phyloP scores from a whole-genome alignment of 2,113 vertebrate species.

The Callipepla squamata region DNA sequence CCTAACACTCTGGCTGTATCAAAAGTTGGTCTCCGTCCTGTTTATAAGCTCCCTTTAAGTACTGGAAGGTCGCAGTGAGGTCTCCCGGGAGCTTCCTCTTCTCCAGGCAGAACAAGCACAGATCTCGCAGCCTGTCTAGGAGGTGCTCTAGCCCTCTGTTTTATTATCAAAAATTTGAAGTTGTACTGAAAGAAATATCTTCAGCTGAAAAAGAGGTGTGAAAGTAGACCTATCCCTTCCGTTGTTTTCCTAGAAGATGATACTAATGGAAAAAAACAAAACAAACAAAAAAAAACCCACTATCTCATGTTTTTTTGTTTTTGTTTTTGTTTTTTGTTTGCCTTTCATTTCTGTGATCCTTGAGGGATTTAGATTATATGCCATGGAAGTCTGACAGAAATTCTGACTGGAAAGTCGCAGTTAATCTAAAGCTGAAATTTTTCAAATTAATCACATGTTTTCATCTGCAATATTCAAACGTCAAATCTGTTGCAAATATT shows the following conservation, averaged over 20 bases:
- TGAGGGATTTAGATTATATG: not conserved
- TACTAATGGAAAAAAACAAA: not conserved
- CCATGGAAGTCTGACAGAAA: not conserved
- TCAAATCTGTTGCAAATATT: not conserved
- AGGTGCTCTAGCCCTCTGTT: too few species aligned
- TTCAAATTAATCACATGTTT: not conserved
- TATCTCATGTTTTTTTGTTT: not conserved
- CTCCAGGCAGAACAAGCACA: too few species aligned
- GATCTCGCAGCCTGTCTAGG: too few species aligned
- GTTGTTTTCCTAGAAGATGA: slow-evolving; percentile 41
- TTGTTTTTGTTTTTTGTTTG: too few species aligned
- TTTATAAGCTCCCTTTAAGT: too few species aligned
- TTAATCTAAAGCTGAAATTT: not conserved
- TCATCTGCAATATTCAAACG: not conserved
- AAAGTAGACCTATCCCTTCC: not conserved
- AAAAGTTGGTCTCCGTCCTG: too few species aligned
- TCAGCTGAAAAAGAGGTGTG: not conserved
- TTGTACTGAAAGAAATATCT: not conserved
- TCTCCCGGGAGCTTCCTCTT: too few species aligned
- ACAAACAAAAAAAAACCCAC: too few species aligned
- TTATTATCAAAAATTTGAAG: not conserved
- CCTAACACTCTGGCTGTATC: too few species aligned
- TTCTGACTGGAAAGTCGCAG: not conserved
- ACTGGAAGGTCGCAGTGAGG: too few species aligned
- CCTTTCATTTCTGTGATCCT: not conserved